Evolutionary conservation across 2,113 vertebrate species (phyloP), one percentile per base, ranked within the genome.

Genomic region (Pelusios castaneus): DNA sequence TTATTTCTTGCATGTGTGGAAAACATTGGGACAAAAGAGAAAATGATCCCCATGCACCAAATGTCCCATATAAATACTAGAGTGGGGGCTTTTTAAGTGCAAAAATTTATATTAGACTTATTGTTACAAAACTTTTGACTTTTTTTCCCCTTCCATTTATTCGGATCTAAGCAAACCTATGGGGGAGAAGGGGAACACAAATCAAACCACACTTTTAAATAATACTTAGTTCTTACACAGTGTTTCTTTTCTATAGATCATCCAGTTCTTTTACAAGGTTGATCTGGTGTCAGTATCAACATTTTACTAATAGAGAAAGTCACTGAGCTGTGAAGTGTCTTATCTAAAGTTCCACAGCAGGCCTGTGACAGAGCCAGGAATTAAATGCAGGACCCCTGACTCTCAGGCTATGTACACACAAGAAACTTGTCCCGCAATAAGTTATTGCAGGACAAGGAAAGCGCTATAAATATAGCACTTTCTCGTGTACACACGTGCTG

Each of bases 211-310:
- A n/a, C 3, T 89, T 85, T 21, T 73, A 85, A 91, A 75, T 41
- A 89, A 55, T 70, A 55, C 84, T 88, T 93, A 93, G 78, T 54
- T 80, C 38, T 67, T 80, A 89, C 77, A 63, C 80, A 84, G 77
- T 9, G 87, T 84, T 90, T 92, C 76, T 85, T 89, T 75, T 63
- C 17, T 12, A 89, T 87, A 87, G 2, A 25, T 91, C 22, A 5
- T 80, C 85, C 31, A n/a, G 34, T n/a, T n/a, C 34, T 67, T 67
- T 67, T n/a, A 19, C 60, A 67, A 19, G 8, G 34, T 67, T 31
- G 29, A 17, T 67, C 63, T 38, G 63, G n/a, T 70, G 21, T 70
- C 34, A 38, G 13, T 21, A 38, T 38, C n/a, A 38, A 22, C n/a
- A 38, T 70, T 70, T 38, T 70, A 70, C 63, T 38, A 70, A 70